Base-by-base conservation (phyloP, 2,888 invertebrate genomes). In the Leucophora obtusa region DNA sequence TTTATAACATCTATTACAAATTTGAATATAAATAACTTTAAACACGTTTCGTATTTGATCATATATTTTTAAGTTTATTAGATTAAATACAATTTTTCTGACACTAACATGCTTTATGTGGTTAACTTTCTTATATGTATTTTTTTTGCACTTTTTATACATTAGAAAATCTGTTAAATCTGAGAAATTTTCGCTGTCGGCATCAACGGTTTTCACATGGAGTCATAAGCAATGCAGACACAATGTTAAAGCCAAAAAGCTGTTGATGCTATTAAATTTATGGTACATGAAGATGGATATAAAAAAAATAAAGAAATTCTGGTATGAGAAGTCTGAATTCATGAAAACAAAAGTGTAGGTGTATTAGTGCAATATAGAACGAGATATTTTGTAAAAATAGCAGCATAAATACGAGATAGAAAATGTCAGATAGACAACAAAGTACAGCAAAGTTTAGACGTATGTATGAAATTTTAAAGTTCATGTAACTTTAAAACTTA, bases 81-180 rank as follows among this genome's bases (percentile, higher is more conserved):
- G 14, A 43, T 43, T 43, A 43, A 35, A 35, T 10, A 35, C 10
- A 43, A 7, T 11, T 43, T 43, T 43, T 43, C 43, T 43, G 43
- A 9, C 43, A 43, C 43, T 43, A 14, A 43, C 6, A 43, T 35
- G 35, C 35, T 47, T 47, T n/a, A 5, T n/a, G n/a, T 7, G n/a
- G 43, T 47, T 47, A 47, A n/a, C n/a, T 47, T 47, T 14, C 10
- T 1, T 10, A 35, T n/a, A n/a, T n/a, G n/a, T 35, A 38, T 38
- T 47, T n/a, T 47, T 47, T 11, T 47, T n/a, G n/a, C 6, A 2
- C 14, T 47, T 6, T 47, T 47, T n/a, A 2, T 47, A n/a, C 28
- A 56, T 47, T 68, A 33, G 8, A 33, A 56, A 56, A 58, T 24
- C 43, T 17, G 28, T 47, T 28, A 47, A 17, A 38, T 54, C 18